Conservation (phyloP, 2,113 vertebrate genomes). For the Aplodontia rufa region DNA sequence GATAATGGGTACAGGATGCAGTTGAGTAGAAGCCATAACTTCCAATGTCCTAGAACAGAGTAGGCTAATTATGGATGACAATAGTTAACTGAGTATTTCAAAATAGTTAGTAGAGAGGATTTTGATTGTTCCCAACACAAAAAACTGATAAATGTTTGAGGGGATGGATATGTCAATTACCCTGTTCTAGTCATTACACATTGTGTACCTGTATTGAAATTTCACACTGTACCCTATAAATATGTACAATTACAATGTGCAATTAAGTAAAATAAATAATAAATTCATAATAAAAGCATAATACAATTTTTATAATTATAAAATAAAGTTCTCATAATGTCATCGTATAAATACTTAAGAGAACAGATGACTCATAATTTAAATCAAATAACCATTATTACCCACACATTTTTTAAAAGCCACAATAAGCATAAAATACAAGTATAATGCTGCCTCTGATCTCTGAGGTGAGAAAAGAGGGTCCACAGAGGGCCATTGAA, state of each 20-base stretch:
- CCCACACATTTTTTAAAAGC: neutral
- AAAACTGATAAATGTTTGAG: neutral
- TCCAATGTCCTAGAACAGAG: neutral
- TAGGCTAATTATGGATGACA: neutral
- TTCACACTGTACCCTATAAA: neutral
- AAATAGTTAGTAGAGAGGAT: neutral
- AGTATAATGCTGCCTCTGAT: neutral
- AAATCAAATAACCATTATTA: constrained; percentile 52
- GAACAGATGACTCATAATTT: constrained; percentile 27
- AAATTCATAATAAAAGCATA: neutral
- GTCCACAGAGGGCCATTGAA: neutral
- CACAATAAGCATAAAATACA: neutral
- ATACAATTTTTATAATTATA: neutral
- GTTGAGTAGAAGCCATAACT: neutral
- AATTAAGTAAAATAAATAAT: neutral
- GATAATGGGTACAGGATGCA: neutral
- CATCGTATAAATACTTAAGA: neutral
- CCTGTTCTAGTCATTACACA: neutral
- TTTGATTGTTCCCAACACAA: neutral
- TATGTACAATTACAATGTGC: neutral
- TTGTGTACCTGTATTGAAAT: neutral
- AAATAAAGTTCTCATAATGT: neutral
- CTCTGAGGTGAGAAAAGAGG: neutral
- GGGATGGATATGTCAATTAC: neutral
- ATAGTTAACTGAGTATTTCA: neutral